Conservation (phyloP, 2,888 invertebrate species). For the Furcula furcula region DNA sequence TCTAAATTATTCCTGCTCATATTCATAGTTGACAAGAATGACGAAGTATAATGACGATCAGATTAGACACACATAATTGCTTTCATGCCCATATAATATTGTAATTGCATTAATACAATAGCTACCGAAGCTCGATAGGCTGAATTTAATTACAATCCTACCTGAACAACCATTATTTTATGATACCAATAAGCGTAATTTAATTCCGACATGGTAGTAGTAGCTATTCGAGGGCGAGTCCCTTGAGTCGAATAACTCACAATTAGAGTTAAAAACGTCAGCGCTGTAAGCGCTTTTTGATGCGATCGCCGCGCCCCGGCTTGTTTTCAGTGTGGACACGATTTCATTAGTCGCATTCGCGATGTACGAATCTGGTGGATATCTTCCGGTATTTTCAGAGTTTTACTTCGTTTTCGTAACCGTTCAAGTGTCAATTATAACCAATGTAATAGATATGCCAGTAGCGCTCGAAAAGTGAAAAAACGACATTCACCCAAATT, state of each 20-base stretch:
- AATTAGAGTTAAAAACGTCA: constrained; percentile 59
- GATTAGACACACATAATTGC: neutral
- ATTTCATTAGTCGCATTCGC: constrained; percentile 58
- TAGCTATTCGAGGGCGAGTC: constrained; percentile 25
- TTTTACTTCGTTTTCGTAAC: too few species aligned
- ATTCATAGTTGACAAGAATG: too few species aligned
- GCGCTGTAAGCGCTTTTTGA: constrained; percentile 66
- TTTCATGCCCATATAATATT: neutral
- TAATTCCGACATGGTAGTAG: constrained; percentile 26
- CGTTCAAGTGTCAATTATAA: too few species aligned
- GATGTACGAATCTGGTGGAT: constrained; percentile 52
- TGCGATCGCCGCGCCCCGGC: constrained; percentile 57
- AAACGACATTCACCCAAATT: too few species aligned
- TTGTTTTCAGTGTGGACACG: constrained; percentile 58
- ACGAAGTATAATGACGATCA: too few species aligned
- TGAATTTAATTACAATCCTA: neutral
- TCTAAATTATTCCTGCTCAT: too few species aligned
- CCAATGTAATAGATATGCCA: too few species aligned
- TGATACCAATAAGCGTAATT: constrained; percentile 23
- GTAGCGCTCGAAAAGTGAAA: too few species aligned
- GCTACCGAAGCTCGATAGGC: too few species aligned
- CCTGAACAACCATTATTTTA: constrained; percentile 5
- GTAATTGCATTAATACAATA: too few species aligned
- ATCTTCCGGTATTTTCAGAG: too few species aligned
- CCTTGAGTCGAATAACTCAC: constrained; percentile 53